Evolutionary conservation across 2,888 invertebrate species (phyloP).

Genomic region (Trissonchulus sp.): DNA sequence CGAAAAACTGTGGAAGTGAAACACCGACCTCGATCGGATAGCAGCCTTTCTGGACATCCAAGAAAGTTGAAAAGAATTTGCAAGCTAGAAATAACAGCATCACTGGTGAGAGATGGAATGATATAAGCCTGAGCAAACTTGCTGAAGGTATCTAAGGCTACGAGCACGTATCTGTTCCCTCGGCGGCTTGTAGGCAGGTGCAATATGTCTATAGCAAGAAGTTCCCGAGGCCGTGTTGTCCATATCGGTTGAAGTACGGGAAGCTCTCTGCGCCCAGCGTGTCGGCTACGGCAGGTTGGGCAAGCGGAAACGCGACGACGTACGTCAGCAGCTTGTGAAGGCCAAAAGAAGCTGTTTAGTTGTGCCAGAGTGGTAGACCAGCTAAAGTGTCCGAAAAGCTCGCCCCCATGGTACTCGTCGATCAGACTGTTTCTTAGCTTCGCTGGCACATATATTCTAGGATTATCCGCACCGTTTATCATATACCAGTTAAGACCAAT

Average conservation of each 20-base stretch:
- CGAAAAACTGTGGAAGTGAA: neutral
- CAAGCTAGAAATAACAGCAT: neutral
- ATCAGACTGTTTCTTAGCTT: too few species aligned
- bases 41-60: neutral
- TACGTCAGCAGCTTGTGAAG: neutral
- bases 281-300: neutral
- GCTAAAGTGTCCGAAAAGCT: too few species aligned
- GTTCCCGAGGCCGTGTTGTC: neutral
- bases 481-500: too few species aligned
- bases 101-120: neutral
- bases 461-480: too few species aligned
- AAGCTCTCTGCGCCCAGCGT: neutral
- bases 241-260: neutral
- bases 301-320: neutral
- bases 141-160: neutral
- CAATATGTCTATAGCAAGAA: neutral
- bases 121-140: neutral
- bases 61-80: neutral
- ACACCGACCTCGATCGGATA: neutral
- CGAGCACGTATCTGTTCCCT: neutral
- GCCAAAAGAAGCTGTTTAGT: neutral
- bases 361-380: too few species aligned
- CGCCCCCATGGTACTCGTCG: too few species aligned
- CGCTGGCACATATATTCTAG: too few species aligned
- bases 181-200: neutral